Evolutionary conservation across 2,888 invertebrate genomes (phyloP).

Genomic region (Dicyrtoma fusca): DNA sequence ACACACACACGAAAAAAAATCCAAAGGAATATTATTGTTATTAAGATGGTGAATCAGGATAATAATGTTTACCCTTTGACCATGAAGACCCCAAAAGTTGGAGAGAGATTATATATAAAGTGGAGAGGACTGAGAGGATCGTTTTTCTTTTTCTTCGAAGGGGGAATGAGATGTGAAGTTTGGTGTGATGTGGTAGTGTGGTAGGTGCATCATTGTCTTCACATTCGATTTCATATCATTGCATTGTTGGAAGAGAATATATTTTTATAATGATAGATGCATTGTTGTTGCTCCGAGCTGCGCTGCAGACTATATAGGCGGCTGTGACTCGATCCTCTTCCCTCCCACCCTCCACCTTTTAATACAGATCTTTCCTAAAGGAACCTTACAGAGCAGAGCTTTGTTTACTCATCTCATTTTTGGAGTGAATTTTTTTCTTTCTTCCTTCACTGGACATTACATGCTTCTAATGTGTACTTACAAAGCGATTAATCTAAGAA

Average conservation of each 20-base stretch:
- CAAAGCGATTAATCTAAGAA: neutral
- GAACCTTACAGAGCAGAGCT: no score
- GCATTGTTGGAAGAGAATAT: no score
- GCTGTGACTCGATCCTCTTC: neutral
- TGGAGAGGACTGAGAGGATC: no score
- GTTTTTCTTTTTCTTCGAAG: no score
- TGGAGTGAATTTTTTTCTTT: neutral
- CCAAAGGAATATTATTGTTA: constrained; percentile 29
- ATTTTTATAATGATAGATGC: no score
- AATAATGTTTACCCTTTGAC: constrained; percentile 35
- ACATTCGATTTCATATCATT: no score
- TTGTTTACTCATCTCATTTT: neutral
- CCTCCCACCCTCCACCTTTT: neutral
- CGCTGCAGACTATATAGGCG: neutral
- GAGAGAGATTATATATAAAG: neutral
- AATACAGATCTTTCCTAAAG: no score
- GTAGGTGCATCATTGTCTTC: no score
- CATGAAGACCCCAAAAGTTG: constrained; percentile 19
- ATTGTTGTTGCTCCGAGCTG: no score
- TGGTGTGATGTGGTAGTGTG: no score
- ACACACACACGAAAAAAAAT: no score
- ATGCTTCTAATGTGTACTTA: constrained; percentile 4
- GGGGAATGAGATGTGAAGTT: no score
- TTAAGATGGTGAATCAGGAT: constrained; percentile 36
- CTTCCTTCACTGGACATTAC: neutral